Evolutionary conservation across 1,140 invertebrate genomes (phyloP).

Genomic region (Drusus annulatus): DNA sequence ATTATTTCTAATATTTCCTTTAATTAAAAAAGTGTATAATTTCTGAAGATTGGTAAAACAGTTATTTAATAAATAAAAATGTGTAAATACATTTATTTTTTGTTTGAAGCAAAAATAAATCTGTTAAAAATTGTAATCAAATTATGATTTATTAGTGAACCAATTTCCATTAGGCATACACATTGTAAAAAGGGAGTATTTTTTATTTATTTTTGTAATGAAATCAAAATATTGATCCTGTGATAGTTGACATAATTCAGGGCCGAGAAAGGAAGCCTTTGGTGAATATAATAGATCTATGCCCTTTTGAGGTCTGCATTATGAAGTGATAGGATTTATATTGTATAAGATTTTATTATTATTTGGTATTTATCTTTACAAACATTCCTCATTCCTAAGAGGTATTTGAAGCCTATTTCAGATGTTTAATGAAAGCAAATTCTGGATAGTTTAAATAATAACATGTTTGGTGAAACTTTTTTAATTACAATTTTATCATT

Average conservation of each 20-base stretch:
- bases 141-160: too few species aligned
- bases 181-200: too few species aligned
- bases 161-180: too few species aligned
- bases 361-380: conserved; percentile 7
- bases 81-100: too few species aligned
- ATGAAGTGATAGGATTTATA: not conserved
- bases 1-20: too few species aligned
- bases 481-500: not conserved
- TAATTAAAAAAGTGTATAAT: too few species aligned
- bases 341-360: not conserved
- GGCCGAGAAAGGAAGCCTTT: not conserved
- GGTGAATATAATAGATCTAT: not conserved
- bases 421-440: not conserved
- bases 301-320: not conserved
- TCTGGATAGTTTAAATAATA: not conserved
- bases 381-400: conserved; percentile 29
- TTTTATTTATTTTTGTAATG: conserved; percentile 1
- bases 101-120: too few species aligned
- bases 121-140: too few species aligned
- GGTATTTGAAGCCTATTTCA: conserved; percentile 26
- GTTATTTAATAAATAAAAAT: too few species aligned
- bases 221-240: conserved; percentile 34
- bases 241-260: conserved; percentile 22
- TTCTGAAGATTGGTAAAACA: too few species aligned
- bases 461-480: not conserved